Evolutionary conservation across 2,888 invertebrate genomes (phyloP), one percentile per base, ranked within the genome.

Genomic region (Andrena camellia): DNA sequence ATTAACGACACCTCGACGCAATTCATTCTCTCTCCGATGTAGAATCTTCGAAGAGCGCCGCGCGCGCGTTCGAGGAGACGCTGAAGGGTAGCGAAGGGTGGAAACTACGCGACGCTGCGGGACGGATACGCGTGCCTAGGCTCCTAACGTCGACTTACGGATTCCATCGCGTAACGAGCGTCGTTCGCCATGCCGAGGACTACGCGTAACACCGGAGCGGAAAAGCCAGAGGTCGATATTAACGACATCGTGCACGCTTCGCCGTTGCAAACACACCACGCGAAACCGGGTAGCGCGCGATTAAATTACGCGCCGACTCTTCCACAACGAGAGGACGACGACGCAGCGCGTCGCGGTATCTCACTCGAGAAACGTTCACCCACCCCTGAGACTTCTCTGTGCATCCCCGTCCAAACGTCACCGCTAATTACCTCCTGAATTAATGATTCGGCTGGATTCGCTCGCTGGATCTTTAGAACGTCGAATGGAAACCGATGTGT

Each of bases 251-350:
- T 52, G 52, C 80, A 54, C 48, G 59, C 50, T 59, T 79, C 71
- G 79, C 3, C 17, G 69, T 70, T 7, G 74, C 70, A 52, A 70
- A 60, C 66, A 35, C 42, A 50, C 63, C 29, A 57, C 54, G 17
- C 20, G n/a, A 48, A 80, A 67, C 69, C 54, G 54, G 17, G 73
- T 71, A 57, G 60, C 60, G 60, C 60, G n/a, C 70, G 54, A 66
- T 71, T 82, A 81, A 75, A 82, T 82, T 71, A 81, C 70, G 74
- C 81, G 50, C 57, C 81, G 71, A 68, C 66, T 75, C 66, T 71
- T 48, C 70, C 33, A 4, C 42, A 8, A 31, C 57, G 52, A 69
- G 52, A 69, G 59, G 23, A 54, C 48, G 50, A 52, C 66, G 42
- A 42, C 42, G 42, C 42, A 13, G 13, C 42, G 42, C 42, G 13